Evolutionary conservation across 2,113 vertebrate genomes (phyloP), one percentile per base, ranked within the genome.

Genomic region (Colossoma macropomum): DNA sequence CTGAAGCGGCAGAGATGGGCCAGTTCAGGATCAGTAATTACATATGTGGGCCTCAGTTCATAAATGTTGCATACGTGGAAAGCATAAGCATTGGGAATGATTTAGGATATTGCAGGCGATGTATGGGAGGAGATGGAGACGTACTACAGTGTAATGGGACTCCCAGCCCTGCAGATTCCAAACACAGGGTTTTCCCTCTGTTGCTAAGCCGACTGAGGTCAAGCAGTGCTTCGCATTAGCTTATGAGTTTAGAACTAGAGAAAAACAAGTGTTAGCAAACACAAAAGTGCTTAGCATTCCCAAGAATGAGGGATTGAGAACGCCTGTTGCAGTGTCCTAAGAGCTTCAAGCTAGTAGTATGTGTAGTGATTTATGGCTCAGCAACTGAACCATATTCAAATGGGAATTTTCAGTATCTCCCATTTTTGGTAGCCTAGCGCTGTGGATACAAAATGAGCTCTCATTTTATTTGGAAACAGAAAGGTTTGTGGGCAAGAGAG

Each of bases 31-130:
- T 83, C 50, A n/a, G 65, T 69, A 71, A 81, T 65, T 76, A 34
- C 63, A 71, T 69, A 13, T 71, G 60, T 69, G 30, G 50, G 32
- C 48, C 28, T 25, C 48, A 50, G 48, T 56, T 68, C 32, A 82
- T 82, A 75, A 74, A 59, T 65, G 69, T 59, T 75, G 69, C 28
- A 80, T 80, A 66, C 38, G 52, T 34, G 60, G 21, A 68, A 7
- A 32, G 50, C 23, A 28, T 63, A 23, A 56, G n/a, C 15, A n/a
- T 75, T 50, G 16, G 45, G 27, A 48, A n/a, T 34, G 50, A 30
- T 76, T 76, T 63, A 41, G 7, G 30, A 38, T 48, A 59, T 59
- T 75, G 54, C 30, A 68, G 65, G 13, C 4, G 11, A 34, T 32
- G 21, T 25, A 34, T 38, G 13, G 27, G 16, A 54, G 28, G 15